Evolutionary conservation across 2,797 vertebrate species (phyloP).

Genomic region (Delichon dasypus): DNA sequence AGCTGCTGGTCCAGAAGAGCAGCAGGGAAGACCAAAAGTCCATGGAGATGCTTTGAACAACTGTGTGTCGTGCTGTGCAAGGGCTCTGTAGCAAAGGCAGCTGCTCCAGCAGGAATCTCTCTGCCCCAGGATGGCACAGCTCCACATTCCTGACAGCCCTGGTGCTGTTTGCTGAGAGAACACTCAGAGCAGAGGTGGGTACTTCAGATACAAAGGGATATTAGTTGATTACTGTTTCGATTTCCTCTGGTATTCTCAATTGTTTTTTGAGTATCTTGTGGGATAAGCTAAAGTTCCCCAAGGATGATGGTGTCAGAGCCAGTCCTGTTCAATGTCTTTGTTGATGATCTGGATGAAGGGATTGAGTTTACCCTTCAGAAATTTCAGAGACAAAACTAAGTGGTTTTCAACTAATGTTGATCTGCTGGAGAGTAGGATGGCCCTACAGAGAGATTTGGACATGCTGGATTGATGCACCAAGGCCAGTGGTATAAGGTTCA

Average conservation of each 20-base stretch:
- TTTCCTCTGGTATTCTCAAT: background rate
- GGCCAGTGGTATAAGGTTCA: rapidly evolving
- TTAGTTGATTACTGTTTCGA: background rate
- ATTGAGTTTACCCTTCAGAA: background rate
- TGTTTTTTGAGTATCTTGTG: background rate
- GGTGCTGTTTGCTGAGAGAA: background rate
- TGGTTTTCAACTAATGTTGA: background rate
- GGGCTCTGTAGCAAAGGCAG: background rate
- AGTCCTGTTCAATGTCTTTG: background rate
- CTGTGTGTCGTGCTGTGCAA: rapidly evolving
- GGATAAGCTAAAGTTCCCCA: background rate
- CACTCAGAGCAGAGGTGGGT: background rate
- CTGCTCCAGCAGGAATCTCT: background rate
- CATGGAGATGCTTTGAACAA: background rate
- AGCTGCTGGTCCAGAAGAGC: background rate
- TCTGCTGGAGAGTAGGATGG: background rate
- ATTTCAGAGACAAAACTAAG: background rate
- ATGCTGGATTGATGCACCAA: background rate
- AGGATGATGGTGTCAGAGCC: too few species aligned
- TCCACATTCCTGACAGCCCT: rapidly evolving
- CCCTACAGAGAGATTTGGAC: background rate
- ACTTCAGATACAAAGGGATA: background rate
- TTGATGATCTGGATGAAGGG: background rate
- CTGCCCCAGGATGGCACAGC: background rate
- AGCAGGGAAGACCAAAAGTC: background rate